phyloP scores from a whole-genome alignment of 2,888 invertebrate genomes.

The Noctua janthe region DNA sequence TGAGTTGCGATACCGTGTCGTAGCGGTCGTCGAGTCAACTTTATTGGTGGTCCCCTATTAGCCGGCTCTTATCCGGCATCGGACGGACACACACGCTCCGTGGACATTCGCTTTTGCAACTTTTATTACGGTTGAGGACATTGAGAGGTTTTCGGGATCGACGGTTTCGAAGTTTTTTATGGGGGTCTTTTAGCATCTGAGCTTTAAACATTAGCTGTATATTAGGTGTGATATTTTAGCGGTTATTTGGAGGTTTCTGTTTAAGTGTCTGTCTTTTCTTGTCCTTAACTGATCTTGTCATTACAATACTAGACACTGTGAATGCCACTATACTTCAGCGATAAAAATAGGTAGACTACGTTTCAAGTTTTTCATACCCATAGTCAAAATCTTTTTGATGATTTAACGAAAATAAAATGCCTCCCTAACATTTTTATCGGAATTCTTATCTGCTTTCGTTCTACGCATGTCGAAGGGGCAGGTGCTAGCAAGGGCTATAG shows the following conservation, averaged over 20 bases:
- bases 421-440: too few species aligned
- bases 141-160: conserved; percentile 31
- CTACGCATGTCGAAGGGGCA: conserved; percentile 31
- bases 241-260: background rate
- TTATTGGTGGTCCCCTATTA: conserved; percentile 79
- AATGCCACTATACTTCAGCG: background rate
- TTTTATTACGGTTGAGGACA: conserved; percentile 63
- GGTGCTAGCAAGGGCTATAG: conserved; percentile 39
- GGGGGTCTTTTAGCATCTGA: background rate
- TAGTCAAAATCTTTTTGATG: background rate
- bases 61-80: conserved; percentile 75
- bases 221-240: background rate
- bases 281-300: background rate
- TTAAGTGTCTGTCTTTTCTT: background rate
- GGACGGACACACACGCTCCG: conserved; percentile 70
- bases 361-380: background rate
- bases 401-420: background rate
- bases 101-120: conserved; percentile 63
- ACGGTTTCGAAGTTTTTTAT: conserved; percentile 1
- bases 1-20: conserved; percentile 64
- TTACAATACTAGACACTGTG: background rate
- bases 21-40: conserved; percentile 65
- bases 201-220: background rate
- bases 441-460: conserved; percentile 40
- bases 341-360: background rate